A percentile compares a stretch with the other conserved stretches of the same genome.
These are phyloP conservation scores for Melopsittacus undulatus DNA, from an alignment of 2,797 vertebrate genomes.

Conservation along the genomic window DNA sequence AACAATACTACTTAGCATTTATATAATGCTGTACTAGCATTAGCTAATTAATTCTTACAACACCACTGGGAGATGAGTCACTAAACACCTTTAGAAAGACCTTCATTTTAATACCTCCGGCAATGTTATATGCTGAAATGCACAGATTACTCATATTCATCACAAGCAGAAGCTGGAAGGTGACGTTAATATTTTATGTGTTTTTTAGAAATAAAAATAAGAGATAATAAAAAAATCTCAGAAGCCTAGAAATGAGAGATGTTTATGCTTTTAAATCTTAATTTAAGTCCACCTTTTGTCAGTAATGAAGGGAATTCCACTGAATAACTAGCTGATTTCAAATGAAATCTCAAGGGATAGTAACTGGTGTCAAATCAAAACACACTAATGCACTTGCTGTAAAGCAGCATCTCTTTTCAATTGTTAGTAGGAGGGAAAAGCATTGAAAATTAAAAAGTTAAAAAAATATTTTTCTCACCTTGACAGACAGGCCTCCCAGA, in stretches of 20 bases:
- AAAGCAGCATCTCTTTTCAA: background rate
- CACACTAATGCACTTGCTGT: rapidly evolving
- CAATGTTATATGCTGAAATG: background rate
- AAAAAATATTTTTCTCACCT: background rate
- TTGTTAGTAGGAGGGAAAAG: background rate
- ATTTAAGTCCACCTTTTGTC: background rate
- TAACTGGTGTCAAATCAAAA: background rate
- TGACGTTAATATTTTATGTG: background rate
- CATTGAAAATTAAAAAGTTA: background rate
- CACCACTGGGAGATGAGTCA: conserved; percentile 29
- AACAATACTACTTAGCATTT: conserved; percentile 7
- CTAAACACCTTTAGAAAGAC: conserved; percentile 12
- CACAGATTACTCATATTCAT: background rate
- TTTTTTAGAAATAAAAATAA: background rate
- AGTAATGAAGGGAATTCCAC: background rate
- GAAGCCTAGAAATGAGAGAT: background rate
- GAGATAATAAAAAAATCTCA: background rate
- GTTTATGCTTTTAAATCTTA: background rate
- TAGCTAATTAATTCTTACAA: conserved; percentile 35
- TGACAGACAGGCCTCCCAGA: background rate
- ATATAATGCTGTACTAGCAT: background rate
- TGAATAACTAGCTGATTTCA: background rate
- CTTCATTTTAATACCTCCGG: background rate
- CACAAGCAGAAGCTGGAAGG: background rate
- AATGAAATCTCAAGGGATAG: background rate